phyloP scores from a whole-genome alignment of 2,888 invertebrate species.

The Tenthredo notha region DNA sequence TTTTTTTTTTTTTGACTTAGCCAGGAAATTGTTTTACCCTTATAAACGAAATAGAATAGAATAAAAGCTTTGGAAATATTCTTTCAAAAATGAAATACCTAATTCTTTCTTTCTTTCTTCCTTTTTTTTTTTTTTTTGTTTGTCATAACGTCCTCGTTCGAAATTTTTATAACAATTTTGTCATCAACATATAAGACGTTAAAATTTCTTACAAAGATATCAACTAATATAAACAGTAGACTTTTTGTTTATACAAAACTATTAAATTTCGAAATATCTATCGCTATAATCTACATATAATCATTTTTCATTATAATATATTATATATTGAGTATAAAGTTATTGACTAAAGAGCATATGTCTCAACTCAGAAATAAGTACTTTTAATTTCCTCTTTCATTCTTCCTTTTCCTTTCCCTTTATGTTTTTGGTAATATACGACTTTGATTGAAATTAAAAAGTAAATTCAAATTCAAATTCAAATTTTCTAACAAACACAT shows the following conservation, averaged over 20 bases:
- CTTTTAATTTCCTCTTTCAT: neutral
- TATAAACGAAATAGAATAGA: neutral
- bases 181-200: slow-evolving; percentile 24
- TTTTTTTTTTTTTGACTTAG: neutral
- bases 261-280: slow-evolving; percentile 40
- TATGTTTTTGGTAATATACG: neutral
- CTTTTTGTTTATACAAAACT: slow-evolving; percentile 28
- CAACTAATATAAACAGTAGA: slow-evolving; percentile 2
- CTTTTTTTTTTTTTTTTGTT: neutral
- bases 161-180: neutral
- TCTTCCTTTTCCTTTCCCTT: neutral
- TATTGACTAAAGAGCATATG: slow-evolving; percentile 42
- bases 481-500: neutral
- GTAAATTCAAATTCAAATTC: neutral
- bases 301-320: neutral
- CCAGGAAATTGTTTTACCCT: neutral
- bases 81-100: neutral
- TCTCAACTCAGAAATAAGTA: slow-evolving; percentile 26
- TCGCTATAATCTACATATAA: neutral
- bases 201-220: slow-evolving; percentile 33
- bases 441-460: neutral
- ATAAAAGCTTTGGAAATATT: neutral
- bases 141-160: neutral
- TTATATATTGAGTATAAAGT: slow-evolving; percentile 34
- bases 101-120: neutral